Conservation (phyloP, 1,140 invertebrate genomes). For the Aleiodes sp. region DNA sequence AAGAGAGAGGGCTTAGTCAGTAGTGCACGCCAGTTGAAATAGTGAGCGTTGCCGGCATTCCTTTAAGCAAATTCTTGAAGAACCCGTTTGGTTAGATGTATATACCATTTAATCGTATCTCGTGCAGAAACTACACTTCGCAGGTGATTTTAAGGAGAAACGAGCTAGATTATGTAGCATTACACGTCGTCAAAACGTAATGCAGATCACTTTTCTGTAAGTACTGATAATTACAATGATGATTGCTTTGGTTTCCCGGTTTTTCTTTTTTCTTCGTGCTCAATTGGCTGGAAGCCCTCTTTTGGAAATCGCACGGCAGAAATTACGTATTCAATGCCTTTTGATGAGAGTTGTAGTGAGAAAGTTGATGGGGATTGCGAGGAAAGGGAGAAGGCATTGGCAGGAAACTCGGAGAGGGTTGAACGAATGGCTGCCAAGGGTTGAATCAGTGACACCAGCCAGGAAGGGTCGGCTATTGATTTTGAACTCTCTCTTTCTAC, state of each 20-base stretch:
- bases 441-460: slow-evolving; percentile 50
- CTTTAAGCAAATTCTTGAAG: slow-evolving; percentile 59
- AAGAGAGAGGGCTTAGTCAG: slow-evolving; percentile 35
- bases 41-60: slow-evolving; percentile 56
- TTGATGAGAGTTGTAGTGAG: no score
- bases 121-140: slow-evolving; percentile 10
- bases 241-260: background rate
- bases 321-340: no score
- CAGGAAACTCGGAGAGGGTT: slow-evolving; percentile 37
- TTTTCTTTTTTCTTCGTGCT: no score
- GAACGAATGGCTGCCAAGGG: slow-evolving; percentile 44
- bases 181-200: background rate
- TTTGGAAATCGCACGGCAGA: no score
- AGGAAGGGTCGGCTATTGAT: slow-evolving; percentile 1
- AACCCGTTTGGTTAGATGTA: slow-evolving; percentile 55
- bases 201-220: background rate
- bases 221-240: background rate
- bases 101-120: slow-evolving; percentile 27
- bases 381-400: background rate
- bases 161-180: slow-evolving; percentile 1
- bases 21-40: slow-evolving; percentile 51
- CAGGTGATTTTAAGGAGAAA: slow-evolving; percentile 11
- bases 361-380: background rate
- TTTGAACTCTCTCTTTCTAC: background rate
- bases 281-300: no score